These are phyloP conservation scores for Saguinus oedipus DNA, from an alignment of 2,797 vertebrate species.

Conservation along the genomic window DNA sequence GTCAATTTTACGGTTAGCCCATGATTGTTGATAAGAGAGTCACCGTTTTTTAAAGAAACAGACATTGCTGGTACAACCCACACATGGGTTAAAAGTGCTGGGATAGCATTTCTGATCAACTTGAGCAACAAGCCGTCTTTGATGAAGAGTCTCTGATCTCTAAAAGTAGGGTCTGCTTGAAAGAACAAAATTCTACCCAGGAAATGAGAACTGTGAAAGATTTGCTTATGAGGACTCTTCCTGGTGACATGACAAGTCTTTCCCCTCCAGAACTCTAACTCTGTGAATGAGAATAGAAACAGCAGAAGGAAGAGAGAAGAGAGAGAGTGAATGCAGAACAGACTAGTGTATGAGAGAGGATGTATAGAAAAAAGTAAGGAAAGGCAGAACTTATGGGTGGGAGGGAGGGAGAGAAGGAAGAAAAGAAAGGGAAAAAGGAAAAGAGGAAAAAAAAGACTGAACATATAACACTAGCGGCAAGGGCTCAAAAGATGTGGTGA, in stretches of 20 bases:
- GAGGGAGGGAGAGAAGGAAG: too few relatives aligned
- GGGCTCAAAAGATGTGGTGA: neutral
- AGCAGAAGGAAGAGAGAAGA: neutral
- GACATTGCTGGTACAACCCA: constrained; percentile 30
- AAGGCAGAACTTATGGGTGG: neutral
- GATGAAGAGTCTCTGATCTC: constrained; percentile 39
- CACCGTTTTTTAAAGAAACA: constrained; percentile 47
- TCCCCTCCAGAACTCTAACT: neutral
- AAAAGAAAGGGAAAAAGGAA: neutral
- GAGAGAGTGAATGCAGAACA: neutral
- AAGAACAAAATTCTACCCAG: neutral
- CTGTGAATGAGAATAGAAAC: neutral
- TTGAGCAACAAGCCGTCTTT: neutral
- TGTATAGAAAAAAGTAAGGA: neutral
- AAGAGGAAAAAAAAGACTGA: neutral
- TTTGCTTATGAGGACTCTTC: neutral
- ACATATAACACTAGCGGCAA: neutral
- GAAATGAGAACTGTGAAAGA: constrained; percentile 30
- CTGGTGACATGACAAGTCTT: neutral
- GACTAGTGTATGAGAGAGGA: neutral
- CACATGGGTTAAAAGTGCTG: neutral
- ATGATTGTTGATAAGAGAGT: constrained; percentile 36
- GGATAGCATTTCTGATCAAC: constrained; percentile 41
- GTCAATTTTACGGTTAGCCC: constrained; percentile 16
- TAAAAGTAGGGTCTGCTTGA: neutral